phyloP scores from a whole-genome alignment of 2,888 invertebrate genomes.

The Drosophila fulvimacula region DNA sequence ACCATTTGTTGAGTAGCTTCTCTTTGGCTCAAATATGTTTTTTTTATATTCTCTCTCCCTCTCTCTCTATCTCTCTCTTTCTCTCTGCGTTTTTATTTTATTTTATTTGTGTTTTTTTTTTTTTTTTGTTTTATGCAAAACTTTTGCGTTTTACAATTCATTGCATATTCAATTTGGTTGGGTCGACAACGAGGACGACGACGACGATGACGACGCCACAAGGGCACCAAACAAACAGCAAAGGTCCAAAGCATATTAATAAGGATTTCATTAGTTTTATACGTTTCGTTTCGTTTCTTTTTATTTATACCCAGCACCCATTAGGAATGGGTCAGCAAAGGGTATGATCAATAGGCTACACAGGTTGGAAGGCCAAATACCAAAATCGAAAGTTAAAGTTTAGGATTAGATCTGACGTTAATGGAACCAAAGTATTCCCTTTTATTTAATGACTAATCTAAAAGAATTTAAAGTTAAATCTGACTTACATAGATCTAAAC shows the following conservation, averaged over 20 bases:
- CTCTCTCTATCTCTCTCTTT: neutral
- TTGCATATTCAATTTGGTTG: conserved; percentile 77
- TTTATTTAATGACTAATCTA: too few species aligned
- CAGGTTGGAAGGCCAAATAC: too few species aligned
- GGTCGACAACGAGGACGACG: conserved; percentile 46
- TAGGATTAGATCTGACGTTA: too few species aligned
- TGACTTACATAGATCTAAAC: too few species aligned
- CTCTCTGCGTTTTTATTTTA: conserved; percentile 9
- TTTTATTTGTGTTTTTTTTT: conserved; percentile 17
- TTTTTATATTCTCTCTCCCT: conserved; percentile 1
- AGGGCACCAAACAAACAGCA: conserved; percentile 67
- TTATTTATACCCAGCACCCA: conserved; percentile 16
- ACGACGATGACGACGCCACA: conserved; percentile 50
- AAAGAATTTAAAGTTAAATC: too few species aligned
- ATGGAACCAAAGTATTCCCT: too few species aligned
- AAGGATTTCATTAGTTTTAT: conserved; percentile 82
- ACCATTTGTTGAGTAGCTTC: conserved; percentile 56
- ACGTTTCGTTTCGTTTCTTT: conserved; percentile 45
- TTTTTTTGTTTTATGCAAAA: conserved; percentile 73
- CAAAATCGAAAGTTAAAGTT: too few species aligned
- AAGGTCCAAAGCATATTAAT: conserved; percentile 80
- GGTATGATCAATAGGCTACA: neutral
- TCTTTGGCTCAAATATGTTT: conserved; percentile 29
- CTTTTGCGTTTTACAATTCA: conserved; percentile 81
- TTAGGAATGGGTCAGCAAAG: neutral